Conservation (phyloP, 2,797 vertebrate genomes). For the Pipistrellus pipistrellus region DNA sequence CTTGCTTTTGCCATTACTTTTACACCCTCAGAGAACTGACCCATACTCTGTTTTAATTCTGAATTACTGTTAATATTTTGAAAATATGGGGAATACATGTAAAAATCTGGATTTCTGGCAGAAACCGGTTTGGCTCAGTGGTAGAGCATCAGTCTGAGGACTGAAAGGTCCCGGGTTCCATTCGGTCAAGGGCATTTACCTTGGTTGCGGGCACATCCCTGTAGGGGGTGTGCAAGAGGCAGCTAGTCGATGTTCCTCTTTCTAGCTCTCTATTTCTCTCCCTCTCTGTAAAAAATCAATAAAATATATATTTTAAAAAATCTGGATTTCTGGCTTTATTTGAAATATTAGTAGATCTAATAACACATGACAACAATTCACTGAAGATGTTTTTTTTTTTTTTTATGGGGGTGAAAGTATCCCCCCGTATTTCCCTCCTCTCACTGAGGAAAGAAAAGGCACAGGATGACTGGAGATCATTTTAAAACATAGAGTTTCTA, state of each 20-base stretch:
- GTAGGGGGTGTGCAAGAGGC: too few species aligned
- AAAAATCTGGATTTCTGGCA: not conserved
- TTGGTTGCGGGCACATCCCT: too few species aligned
- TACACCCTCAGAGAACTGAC: not conserved
- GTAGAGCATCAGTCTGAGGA: too few species aligned
- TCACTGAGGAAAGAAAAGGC: not conserved
- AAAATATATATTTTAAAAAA: not conserved
- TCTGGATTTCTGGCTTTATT: not conserved
- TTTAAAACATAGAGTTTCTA: not conserved
- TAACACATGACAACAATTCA: too few species aligned
- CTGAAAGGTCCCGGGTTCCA: too few species aligned
- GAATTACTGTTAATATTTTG: not conserved
- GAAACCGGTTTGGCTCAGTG: too few species aligned
- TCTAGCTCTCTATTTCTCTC: too few species aligned
- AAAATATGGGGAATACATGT: not conserved
- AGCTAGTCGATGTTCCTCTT: too few species aligned
- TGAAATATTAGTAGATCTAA: slow-evolving; percentile 9
- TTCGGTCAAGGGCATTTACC: too few species aligned
- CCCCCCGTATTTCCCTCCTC: not conserved
- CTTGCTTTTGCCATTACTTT: not conserved
- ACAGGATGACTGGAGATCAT: not conserved
- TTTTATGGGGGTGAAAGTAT: too few species aligned
- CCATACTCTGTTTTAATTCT: not conserved
- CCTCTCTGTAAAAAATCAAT: too few species aligned
- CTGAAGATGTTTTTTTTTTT: too few species aligned